Conservation (phyloP, 2,797 vertebrate species). For the Thunnus albacares region DNA sequence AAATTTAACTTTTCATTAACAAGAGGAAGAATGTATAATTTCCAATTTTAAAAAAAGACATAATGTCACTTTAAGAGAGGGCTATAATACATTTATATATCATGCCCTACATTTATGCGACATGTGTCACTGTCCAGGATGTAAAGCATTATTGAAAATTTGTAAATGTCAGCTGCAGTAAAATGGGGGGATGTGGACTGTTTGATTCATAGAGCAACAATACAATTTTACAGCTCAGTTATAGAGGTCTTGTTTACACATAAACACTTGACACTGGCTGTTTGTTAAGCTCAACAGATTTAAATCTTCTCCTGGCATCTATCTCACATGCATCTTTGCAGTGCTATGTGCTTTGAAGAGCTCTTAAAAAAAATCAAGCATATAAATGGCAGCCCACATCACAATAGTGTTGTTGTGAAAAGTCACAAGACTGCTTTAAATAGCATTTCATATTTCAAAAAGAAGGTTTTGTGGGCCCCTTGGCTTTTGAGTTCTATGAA, state of each 20-base stretch:
- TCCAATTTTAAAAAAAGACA: neutral
- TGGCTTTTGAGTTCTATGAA: neutral
- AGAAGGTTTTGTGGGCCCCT: neutral
- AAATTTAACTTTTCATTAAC: no score
- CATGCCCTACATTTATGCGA: neutral
- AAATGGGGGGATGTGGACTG: neutral
- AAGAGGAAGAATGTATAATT: neutral
- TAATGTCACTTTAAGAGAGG: neutral
- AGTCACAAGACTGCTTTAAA: neutral
- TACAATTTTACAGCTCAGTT: conserved; percentile 23
- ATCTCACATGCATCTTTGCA: neutral
- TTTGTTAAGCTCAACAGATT: conserved; percentile 5
- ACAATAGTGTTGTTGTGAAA: neutral
- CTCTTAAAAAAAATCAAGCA: neutral
- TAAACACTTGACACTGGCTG: neutral
- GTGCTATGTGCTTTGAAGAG: neutral
- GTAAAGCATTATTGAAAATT: neutral
- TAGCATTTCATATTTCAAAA: neutral
- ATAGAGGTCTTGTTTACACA: conserved; percentile 18
- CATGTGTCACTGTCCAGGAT: neutral
- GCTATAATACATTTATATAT: neutral
- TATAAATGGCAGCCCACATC: neutral
- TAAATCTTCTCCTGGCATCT: conserved; percentile 4
- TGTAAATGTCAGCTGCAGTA: neutral
- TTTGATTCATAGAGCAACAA: conserved; percentile 12